Conservation (phyloP, 2,797 vertebrate genomes). For the Acipenser transmontanus region DNA sequence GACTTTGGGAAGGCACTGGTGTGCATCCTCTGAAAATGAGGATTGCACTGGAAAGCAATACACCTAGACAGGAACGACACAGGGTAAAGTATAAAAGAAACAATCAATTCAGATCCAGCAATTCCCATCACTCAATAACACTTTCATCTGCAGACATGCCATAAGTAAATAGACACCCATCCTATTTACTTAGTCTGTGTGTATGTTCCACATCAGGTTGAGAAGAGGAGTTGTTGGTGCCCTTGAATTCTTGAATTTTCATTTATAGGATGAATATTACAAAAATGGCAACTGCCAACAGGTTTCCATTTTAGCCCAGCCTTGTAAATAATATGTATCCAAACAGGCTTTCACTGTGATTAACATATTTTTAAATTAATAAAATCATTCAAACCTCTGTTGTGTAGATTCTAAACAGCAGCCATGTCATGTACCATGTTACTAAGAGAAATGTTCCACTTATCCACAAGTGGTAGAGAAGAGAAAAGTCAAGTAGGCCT, state of each 20-base stretch:
- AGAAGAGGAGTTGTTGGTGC: no score
- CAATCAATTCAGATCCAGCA: no score
- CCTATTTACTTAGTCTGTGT: no score
- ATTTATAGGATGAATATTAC: no score
- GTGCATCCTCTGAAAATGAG: conserved; percentile 76
- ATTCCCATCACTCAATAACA: no score
- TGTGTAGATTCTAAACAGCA: conserved; percentile 86
- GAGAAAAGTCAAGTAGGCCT: conserved; percentile 78
- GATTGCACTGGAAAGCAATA: conserved; percentile 77
- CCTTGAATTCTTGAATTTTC: no score
- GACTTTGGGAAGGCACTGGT: conserved; percentile 81
- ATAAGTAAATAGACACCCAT: no score
- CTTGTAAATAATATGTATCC: neutral
- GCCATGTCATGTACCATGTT: conserved; percentile 79
- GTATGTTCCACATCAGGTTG: no score
- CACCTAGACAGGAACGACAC: conserved; percentile 32
- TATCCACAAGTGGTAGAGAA: conserved; percentile 85
- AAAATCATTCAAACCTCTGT: conserved; percentile 70
- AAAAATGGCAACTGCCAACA: no score
- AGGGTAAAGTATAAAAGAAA: no score
- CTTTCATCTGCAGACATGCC: no score
- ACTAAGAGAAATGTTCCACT: conserved; percentile 79
- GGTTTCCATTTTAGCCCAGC: no score
- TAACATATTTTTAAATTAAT: neutral
- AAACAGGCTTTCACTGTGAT: neutral